Base-by-base conservation (phyloP, 1,140 invertebrate species). In the Drosophila watanabei region DNA sequence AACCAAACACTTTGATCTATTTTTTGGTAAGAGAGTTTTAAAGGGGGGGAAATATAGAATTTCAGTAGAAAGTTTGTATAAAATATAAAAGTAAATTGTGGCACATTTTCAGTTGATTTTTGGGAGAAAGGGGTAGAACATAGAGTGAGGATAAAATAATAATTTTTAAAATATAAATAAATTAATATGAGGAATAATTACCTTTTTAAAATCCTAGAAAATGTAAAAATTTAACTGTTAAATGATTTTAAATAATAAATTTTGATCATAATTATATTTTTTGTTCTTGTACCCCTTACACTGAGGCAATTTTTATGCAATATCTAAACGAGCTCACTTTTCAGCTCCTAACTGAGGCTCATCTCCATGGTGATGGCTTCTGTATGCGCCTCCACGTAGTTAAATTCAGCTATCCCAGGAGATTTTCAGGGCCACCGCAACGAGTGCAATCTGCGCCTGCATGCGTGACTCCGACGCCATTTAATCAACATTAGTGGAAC, bases 401-500 rank as follows among this genome's bases (percentile, higher is more conserved):
- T 52, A 51, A 72, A 59, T 32, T 46, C 33, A n/a, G 35, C 37
- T 60, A 60, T 73, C 70, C 69, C 70, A 11, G 37, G 70, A 33
- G 70, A 71, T 51, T 51, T 32, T 51, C 70, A 73, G 32, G 70
- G 49, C 52, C 39, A 65, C n/a, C 43, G 57, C 46, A 79, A 58
- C 62, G 70, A 72, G 61, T 62, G 73, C 57, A 79, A 69, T 71
- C 51, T 86, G 82, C 62, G 78, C 60, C 54, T 73, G 77, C 37
- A 60, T 41, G 76, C 76, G 81, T 84, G 77, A 69, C 71, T 80
- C 59, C 60, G 63, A 39, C 54, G 65, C 83, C 79, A 86, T 86
- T 86, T 86, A 86, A 86, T 86, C 82, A 86, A 86, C 82, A 86
- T 86, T 86, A 86, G 82, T 87, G 82, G 58, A 72, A 61, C 70